phyloP scores from a whole-genome alignment of 1,140 invertebrate genomes.

The Leptinotarsa texana region DNA sequence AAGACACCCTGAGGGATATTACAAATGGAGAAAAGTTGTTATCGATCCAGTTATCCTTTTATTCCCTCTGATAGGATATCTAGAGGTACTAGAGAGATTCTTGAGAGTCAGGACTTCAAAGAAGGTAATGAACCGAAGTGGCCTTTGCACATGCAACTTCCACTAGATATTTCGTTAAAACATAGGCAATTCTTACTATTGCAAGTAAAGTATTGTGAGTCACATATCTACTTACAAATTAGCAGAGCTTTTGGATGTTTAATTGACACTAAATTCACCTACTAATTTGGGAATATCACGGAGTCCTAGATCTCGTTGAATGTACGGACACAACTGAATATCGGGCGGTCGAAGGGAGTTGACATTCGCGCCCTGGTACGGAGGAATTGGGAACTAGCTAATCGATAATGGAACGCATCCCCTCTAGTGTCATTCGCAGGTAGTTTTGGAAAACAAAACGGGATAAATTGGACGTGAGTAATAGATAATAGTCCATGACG shows the following conservation, averaged over 20 bases:
- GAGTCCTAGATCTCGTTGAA: background rate
- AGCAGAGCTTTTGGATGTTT: background rate
- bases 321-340: constrained; percentile 26
- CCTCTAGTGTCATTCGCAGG: constrained; percentile 24
- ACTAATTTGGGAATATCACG: background rate
- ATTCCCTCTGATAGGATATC: too few relatives aligned
- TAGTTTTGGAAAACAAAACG: background rate
- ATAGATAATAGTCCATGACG: too few relatives aligned
- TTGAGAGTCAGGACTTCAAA: too few relatives aligned
- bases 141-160: too few relatives aligned
- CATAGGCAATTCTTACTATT: too few relatives aligned
- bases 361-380: constrained; percentile 33
- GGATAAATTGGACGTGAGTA: background rate
- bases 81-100: too few relatives aligned
- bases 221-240: background rate
- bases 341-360: constrained; percentile 36
- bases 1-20: too few relatives aligned
- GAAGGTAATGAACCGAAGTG: too few relatives aligned
- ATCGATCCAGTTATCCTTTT: too few relatives aligned
- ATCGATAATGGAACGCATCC: constrained; percentile 36
- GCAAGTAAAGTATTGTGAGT: background rate
- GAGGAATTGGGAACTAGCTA: constrained; percentile 26
- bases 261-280: background rate
- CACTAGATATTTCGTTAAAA: too few relatives aligned
- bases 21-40: too few relatives aligned